Conservation (phyloP, 2,797 vertebrate genomes). For the Tenualosa ilisha region DNA sequence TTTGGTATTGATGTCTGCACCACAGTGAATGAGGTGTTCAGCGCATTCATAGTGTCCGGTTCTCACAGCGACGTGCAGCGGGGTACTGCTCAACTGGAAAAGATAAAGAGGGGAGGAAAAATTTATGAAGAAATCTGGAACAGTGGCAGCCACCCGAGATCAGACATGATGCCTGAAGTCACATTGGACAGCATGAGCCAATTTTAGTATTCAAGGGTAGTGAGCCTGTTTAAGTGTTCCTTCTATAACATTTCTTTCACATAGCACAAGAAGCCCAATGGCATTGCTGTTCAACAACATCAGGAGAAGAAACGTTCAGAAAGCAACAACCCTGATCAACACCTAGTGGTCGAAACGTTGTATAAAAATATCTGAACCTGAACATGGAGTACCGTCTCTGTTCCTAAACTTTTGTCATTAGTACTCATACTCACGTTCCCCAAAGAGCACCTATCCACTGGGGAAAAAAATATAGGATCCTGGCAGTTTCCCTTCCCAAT, state of each 20-base stretch:
- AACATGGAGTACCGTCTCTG: no score
- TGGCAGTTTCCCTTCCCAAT: no score
- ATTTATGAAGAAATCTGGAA: not conserved
- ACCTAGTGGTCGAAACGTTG: no score
- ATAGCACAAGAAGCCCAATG: not conserved
- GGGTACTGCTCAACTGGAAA: constrained; percentile 80
- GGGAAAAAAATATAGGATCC: no score
- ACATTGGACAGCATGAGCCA: no score
- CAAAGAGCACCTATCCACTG: no score
- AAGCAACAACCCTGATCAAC: not conserved
- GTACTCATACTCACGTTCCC: no score
- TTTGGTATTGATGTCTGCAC: constrained; percentile 81
- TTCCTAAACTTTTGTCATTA: no score
- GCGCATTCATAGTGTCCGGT: constrained; percentile 82
- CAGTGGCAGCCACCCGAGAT: not conserved
- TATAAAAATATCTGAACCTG: no score
- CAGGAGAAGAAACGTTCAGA: not conserved
- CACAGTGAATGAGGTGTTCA: constrained; percentile 84
- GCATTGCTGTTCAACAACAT: not conserved
- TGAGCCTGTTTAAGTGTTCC: not conserved
- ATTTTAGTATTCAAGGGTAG: no score
- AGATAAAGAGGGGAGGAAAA: not conserved
- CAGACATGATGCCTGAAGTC: not conserved
- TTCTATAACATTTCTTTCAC: not conserved
- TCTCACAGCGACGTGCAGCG: constrained; percentile 85